phyloP scores from a whole-genome alignment of 2,888 invertebrate genomes.

The Pristionchus exspectatus region DNA sequence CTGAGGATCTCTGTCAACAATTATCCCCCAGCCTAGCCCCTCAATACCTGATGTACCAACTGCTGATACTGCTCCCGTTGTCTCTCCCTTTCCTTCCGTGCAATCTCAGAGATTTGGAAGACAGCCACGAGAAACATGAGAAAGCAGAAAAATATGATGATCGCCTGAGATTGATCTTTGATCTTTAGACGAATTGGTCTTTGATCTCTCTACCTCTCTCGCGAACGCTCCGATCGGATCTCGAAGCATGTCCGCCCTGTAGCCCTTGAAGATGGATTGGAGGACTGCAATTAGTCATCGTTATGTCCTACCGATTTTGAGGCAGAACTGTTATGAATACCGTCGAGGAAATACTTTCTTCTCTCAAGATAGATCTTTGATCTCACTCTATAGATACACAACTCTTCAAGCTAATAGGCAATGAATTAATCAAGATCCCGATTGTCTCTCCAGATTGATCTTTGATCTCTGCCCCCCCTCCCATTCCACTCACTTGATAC shows the following conservation, averaged over 20 bases:
- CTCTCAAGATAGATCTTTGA: background rate
- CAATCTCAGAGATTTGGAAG: constrained; percentile 28
- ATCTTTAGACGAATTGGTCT: background rate
- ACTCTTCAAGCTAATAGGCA: no score
- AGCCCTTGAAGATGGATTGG: constrained; percentile 35
- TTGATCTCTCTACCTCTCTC: constrained; percentile 22
- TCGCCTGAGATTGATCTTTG: constrained; percentile 13
- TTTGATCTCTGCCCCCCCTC: background rate
- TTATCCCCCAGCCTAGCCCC: no score
- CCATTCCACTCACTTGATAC: background rate
- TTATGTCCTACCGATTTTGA: background rate
- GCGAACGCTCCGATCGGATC: background rate
- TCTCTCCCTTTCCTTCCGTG: background rate
- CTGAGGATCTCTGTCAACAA: no score
- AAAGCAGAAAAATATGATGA: background rate
- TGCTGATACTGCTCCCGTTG: background rate
- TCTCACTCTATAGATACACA: background rate
- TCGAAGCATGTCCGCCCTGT: background rate
- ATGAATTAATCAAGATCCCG: no score
- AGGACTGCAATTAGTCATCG: constrained; percentile 32
- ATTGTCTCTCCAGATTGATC: background rate
- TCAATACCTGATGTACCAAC: background rate
- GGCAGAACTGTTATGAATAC: background rate
- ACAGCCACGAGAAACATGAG: background rate
- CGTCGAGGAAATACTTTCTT: no score